These are phyloP conservation scores for Tragelaphus buxtoni DNA, from an alignment of 2,113 vertebrate genomes.

Conservation along the genomic window DNA sequence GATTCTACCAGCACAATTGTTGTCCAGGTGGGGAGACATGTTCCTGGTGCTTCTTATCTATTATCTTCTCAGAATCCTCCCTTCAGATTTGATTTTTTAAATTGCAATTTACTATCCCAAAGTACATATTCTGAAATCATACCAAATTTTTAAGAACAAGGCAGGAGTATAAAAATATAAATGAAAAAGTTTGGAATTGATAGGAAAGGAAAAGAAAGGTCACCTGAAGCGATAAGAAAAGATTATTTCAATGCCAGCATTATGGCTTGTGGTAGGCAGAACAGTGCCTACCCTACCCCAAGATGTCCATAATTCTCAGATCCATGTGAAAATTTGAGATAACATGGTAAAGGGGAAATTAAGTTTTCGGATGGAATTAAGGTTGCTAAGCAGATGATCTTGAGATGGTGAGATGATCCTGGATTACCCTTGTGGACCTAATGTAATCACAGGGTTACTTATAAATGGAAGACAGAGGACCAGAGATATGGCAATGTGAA, in stretches of 20 bases:
- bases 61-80: neutral
- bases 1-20: neutral
- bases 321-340: neutral
- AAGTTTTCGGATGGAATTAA: neutral
- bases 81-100: neutral
- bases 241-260: neutral
- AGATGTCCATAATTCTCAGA: neutral
- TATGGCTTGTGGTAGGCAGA: neutral
- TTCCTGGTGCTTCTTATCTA: neutral
- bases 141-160: neutral
- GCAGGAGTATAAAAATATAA: neutral
- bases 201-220: neutral
- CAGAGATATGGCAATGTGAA: neutral
- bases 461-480: neutral
- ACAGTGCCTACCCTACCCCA: neutral
- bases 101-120: neutral
- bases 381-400: neutral
- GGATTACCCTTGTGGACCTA: neutral
- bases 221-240: neutral
- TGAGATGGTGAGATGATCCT: neutral
- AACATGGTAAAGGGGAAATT: neutral
- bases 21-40: neutral
- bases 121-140: neutral
- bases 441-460: neutral
- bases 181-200: neutral